phyloP scores from a whole-genome alignment of 2,797 vertebrate species.

The Muraenolepis orangiensis region DNA sequence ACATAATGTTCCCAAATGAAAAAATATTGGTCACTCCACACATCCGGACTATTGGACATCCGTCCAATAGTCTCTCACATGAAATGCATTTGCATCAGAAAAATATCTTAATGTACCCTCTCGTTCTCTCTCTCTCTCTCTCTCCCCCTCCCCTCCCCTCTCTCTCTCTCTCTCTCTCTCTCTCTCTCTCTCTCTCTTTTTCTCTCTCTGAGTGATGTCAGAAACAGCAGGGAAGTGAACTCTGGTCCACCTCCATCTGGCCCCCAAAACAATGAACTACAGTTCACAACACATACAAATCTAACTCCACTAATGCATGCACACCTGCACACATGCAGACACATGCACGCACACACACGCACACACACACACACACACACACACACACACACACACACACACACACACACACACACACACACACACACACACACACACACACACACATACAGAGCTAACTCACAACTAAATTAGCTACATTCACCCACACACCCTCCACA shows the following conservation, averaged over 20 bases:
- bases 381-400: too few relatives aligned
- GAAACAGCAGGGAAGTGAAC: conserved; percentile 44
- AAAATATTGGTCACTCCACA: too few relatives aligned
- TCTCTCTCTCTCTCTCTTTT: neutral
- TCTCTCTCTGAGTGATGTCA: conserved; percentile 43
- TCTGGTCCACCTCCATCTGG: conserved; percentile 59
- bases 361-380: neutral
- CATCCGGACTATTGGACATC: too few relatives aligned
- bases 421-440: neutral
- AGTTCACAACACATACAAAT: neutral
- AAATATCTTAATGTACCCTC: neutral
- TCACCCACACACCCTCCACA: conserved; percentile 1
- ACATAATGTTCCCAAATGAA: neutral
- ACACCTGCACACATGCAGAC: neutral
- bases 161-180: conserved; percentile 2
- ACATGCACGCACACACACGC: neutral
- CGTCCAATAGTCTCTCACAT: too few relatives aligned
- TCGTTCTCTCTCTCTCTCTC: conserved; percentile 1
- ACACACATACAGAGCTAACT: conserved; percentile 13
- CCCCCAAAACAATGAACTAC: conserved; percentile 36
- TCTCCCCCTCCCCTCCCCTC: neutral
- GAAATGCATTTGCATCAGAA: too few relatives aligned
- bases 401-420: neutral
- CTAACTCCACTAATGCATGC: neutral
- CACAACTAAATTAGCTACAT: neutral